Evolutionary conservation across 2,888 invertebrate genomes (phyloP), one percentile per base, ranked within the genome.

Genomic region (Alviniconcha strummeri): DNA sequence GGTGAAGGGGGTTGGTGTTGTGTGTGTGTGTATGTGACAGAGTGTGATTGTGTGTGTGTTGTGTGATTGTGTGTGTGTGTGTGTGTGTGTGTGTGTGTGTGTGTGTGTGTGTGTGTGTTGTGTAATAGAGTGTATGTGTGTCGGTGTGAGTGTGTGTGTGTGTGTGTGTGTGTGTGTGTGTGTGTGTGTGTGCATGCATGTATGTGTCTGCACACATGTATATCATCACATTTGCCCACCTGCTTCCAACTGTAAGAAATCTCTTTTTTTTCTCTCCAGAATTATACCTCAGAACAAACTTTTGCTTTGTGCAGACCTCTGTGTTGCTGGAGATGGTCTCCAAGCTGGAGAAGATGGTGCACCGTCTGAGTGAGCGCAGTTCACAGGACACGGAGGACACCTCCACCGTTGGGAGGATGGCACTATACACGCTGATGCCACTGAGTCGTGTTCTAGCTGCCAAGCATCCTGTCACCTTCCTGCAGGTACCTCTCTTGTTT

Each of bases 351-450:
- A 80, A 78, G 17, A 85, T 91, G 76, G 88, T 89, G 19, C 83
- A 86, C 13, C 76, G 80, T 19, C 15, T 72, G 8, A 3, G 5
- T 11, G 56, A 36, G 64, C 76, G 19, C 9, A 19, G 60, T 67
- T 91, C 93, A 8, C 88, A 91, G 52, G 91, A 93, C 64, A 95
- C 95, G 85, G 96, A 97, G 90, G 92, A 92, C 36, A 91, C 95
- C 76, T 96, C 96, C 88, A 93, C 96, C 36, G 96, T 96, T 87
- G 96, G 97, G 89, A 98, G 98, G 94, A 96, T 96, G 0, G 96
- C 97, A 0, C 94, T 98, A 57, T 95, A 97, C 75, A 96, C 97
- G 0, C 93, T 98, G 76, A 98, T 98, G 93, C 93, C 98, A 17
- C 93, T 98, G n/a, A 96, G 97, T 0, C 96, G 96, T 92, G 94